Percentiles rank a stretch among this genome's conserved stretches.
These are phyloP conservation scores for Hippoglossus hippoglossus DNA, from an alignment of 2,797 vertebrate species.

Conservation along the genomic window DNA sequence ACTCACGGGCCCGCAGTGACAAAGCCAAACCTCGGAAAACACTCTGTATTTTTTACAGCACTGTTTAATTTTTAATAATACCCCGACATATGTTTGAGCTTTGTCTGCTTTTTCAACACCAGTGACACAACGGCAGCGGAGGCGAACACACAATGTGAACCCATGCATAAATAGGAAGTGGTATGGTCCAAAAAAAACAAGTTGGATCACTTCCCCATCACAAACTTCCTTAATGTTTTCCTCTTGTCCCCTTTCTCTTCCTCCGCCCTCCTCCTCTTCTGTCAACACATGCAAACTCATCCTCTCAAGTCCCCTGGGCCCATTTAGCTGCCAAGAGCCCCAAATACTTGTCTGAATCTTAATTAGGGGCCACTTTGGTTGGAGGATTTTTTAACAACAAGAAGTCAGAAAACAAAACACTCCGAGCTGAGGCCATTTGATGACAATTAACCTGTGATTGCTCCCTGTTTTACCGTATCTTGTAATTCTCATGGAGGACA, in stretches of 20 bases:
- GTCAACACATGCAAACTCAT: slow-evolving; percentile 30
- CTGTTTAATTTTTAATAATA: slow-evolving; percentile 45
- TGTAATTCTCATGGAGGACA: background rate
- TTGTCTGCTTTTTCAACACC: slow-evolving; percentile 3
- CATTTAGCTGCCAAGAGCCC: slow-evolving; percentile 33
- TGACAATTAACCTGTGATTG: background rate
- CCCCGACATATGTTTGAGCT: slow-evolving; percentile 37
- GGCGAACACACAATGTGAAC: slow-evolving; percentile 35
- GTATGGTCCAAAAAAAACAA: slow-evolving; percentile 48
- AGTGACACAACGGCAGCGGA: slow-evolving; percentile 8
- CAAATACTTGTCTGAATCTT: slow-evolving; percentile 40
- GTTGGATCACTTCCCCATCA: background rate
- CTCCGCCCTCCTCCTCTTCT: slow-evolving; percentile 5
- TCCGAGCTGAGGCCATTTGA: slow-evolving; percentile 5
- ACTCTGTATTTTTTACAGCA: background rate
- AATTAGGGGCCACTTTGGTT: slow-evolving; percentile 32
- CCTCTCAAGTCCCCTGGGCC: slow-evolving; percentile 27
- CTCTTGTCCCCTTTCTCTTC: background rate
- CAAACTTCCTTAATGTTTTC: background rate
- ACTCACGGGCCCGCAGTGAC: slow-evolving; percentile 13
- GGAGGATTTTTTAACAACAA: slow-evolving; percentile 18
- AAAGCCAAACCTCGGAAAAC: slow-evolving; percentile 32
- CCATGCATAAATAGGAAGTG: slow-evolving; percentile 45
- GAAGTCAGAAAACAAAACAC: slow-evolving; percentile 22
- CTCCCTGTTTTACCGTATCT: background rate